These are phyloP conservation scores for Marasmarcha lunaedactyla DNA, from an alignment of 2,888 invertebrate genomes.

Conservation along the genomic window DNA sequence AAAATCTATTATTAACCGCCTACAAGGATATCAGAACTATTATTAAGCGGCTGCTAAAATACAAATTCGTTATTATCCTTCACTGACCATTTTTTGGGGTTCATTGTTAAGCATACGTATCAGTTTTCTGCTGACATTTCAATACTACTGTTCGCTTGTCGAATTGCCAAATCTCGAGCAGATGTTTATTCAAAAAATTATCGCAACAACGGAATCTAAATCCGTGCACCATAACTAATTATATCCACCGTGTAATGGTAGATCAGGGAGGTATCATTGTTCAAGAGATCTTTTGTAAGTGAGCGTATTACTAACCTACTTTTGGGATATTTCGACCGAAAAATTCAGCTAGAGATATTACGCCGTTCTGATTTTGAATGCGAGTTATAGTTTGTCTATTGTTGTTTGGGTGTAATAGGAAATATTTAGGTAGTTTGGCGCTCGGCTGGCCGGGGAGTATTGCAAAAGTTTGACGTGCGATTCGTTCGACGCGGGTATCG, in stretches of 20 bases:
- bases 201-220: slow-evolving; percentile 62
- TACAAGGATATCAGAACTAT: slow-evolving; percentile 5
- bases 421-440: slow-evolving; percentile 23
- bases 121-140: slow-evolving; percentile 64
- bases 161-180: slow-evolving; percentile 51
- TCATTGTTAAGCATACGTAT: slow-evolving; percentile 46
- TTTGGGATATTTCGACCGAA: slow-evolving; percentile 56
- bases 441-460: slow-evolving; percentile 23
- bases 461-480: slow-evolving; percentile 58
- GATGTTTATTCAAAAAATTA: slow-evolving; percentile 64
- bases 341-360: slow-evolving; percentile 52
- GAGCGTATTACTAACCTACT: slow-evolving; percentile 67
- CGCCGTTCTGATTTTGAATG: slow-evolving; percentile 57
- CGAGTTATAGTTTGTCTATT: slow-evolving; percentile 52
- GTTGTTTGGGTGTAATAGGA: slow-evolving; percentile 39
- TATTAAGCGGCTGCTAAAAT: slow-evolving; percentile 13
- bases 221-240: slow-evolving; percentile 69
- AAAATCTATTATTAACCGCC: no score
- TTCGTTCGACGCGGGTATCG: slow-evolving; percentile 44
- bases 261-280: slow-evolving; percentile 43
- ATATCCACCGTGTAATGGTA: slow-evolving; percentile 64
- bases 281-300: slow-evolving; percentile 40
- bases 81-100: slow-evolving; percentile 55
- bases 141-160: slow-evolving; percentile 52
- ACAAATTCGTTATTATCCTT: slow-evolving; percentile 1